These are phyloP conservation scores for Epirrhoe tristata DNA, from an alignment of 2,888 invertebrate species.

Conservation along the genomic window DNA sequence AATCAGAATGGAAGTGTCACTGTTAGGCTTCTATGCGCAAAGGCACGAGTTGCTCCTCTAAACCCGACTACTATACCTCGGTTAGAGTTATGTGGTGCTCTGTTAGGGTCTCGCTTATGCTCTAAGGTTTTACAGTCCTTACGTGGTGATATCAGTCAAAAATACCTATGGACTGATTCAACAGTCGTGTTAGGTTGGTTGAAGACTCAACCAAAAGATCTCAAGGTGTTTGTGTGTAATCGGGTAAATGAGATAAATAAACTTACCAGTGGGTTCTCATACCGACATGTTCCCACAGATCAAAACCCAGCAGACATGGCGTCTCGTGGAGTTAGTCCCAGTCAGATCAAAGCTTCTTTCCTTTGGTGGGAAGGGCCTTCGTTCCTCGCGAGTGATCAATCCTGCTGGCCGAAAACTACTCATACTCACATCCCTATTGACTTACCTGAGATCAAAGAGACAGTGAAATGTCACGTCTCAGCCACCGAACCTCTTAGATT, in stretches of 20 bases:
- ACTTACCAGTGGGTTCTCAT: background rate
- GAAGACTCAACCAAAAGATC: background rate
- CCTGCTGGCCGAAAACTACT: background rate
- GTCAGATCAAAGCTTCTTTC: too few relatives aligned
- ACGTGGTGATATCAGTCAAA: background rate
- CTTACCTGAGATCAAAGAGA: background rate
- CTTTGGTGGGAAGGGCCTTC: too few relatives aligned
- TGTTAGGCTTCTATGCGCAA: background rate
- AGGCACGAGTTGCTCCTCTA: background rate
- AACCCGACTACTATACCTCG: background rate
- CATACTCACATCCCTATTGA: background rate
- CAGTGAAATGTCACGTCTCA: background rate
- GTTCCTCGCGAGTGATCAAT: background rate
- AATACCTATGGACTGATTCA: background rate
- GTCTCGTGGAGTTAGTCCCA: too few relatives aligned
- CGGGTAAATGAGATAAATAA: background rate
- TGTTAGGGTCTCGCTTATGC: background rate
- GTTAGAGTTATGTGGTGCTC: background rate
- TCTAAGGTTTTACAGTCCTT: background rate
- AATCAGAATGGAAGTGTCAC: background rate
- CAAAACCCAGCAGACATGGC: background rate
- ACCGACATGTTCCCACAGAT: background rate
- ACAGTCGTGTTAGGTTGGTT: constrained; percentile 1
- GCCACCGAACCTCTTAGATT: background rate
- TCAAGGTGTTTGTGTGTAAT: background rate